These are phyloP conservation scores for Clivina fossor DNA, from an alignment of 2,888 invertebrate genomes.

Conservation along the genomic window DNA sequence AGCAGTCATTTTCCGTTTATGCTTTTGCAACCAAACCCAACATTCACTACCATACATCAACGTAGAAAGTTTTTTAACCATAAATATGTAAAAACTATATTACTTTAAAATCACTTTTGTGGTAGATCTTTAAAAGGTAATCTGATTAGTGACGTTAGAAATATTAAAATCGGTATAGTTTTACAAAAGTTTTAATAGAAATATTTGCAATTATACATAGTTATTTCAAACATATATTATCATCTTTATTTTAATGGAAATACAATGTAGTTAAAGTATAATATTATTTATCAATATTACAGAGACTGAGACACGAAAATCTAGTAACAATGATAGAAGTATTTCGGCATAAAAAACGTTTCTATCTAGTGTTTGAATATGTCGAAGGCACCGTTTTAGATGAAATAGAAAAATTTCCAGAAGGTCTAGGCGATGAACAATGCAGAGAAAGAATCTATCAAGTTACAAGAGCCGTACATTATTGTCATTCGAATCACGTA, in stretches of 20 bases:
- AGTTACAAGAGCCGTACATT: constrained; percentile 76
- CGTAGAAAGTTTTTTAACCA: too few relatives aligned
- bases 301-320: constrained; percentile 88
- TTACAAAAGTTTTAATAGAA: too few relatives aligned
- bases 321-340: constrained; percentile 87
- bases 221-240: too few relatives aligned
- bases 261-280: neutral
- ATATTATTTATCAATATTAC: constrained; percentile 40
- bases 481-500: constrained; percentile 83
- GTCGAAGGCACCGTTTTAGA: constrained; percentile 83
- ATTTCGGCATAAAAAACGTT: constrained; percentile 78
- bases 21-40: too few relatives aligned
- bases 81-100: too few relatives aligned
- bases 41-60: too few relatives aligned
- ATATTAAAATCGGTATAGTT: too few relatives aligned
- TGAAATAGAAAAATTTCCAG: constrained; percentile 72
- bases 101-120: too few relatives aligned
- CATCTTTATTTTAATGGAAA: constrained; percentile 3
- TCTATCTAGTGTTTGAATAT: constrained; percentile 87
- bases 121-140: too few relatives aligned
- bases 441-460: constrained; percentile 78
- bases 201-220: too few relatives aligned
- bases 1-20: too few relatives aligned
- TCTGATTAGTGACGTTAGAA: too few relatives aligned
- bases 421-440: constrained; percentile 72